Evolutionary conservation across 2,113 vertebrate genomes (phyloP), one percentile per base, ranked within the genome.

Genomic region (Pachypanchax playfairii): DNA sequence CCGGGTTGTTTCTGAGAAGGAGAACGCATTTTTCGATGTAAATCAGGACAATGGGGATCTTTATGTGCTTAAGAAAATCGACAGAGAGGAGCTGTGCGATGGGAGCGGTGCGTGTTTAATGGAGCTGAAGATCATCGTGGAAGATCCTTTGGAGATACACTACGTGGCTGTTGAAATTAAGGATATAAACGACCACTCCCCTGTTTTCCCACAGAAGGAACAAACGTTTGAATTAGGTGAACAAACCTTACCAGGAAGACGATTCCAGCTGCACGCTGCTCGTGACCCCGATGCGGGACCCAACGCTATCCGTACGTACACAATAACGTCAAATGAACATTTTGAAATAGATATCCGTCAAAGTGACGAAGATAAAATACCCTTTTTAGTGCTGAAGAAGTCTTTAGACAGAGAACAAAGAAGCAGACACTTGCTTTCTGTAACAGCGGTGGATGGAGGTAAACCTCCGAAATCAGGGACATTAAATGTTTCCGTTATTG

Each of bases 31-130:
- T 67, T 94, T 91, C 76, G 82, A 50, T 6, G 79, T 94, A 60
- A 83, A 87, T 21, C 55, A 48, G 46, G 68, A 89, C 6, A 91
- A 85, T 0, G 93, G 94, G 1, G 62, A 83, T 41, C 68, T 96
- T 49, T 69, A 81, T 0, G 75, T 91, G n/a, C 83, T 74, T 0
- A 76, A 86, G 12, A 65, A 65, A 0, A 88, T 95, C 6, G 89
- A 90, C 70, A 74, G 89, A 51, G 89, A 90, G 48, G 54, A 70
- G 12, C 63, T 86, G 0, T 90, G 89, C 53, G 73, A 76, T 7
- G 71, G 74, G 1, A 70, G 41, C 0, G 68, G 41, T 22, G 59
- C 58, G 0, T 91, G 90, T 20, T 4, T 83, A 2, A n/a, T 87
- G 0, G 86, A 91, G 39, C 65, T 90, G 0, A 90, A 91, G 43